Evolutionary conservation across 2,113 vertebrate species (phyloP), one percentile per base, ranked within the genome.

Genomic region (Sphaerodactylus townsendi): DNA sequence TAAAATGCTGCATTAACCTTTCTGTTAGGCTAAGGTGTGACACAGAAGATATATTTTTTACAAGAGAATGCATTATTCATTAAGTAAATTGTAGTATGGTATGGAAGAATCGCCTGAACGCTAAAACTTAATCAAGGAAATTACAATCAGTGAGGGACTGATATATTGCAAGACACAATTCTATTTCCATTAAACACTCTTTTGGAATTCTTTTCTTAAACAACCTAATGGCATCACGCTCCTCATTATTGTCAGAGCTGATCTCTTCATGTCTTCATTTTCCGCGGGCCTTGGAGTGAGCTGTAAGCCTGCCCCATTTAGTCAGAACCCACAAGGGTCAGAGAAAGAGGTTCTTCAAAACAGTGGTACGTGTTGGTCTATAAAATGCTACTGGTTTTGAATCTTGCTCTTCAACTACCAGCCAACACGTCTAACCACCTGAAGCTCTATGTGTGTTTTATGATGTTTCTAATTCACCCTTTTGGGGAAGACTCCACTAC

Each of bases 1-100:
- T 80, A 91, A 95, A 96, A 95, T 84, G 85, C 59, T 28, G 3
- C 90, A 91, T 94, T 96, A 95, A 95, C 94, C 94, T 95, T 94
- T 93, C 84, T 88, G 85, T 84, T 78, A 81, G 85, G 86, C 84
- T 88, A 92, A 89, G 83, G 88, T 87, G 89, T 89, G 82, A 85
- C 80, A 87, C 17, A 84, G 88, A 95, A 93, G 82, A 86, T 79
- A 78, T 89, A 90, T 87, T 92, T 87, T 92, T 87, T 87, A 71
- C 69, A 85, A 69, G 82, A 83, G 70, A 85, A 85, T 89, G 1
- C 86, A 79, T 81, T 88, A 70, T 91, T 93, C 83, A 87, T 93
- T 89, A 88, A 91, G 30, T 90, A 91, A 94, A 84, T 90, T 87
- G 48, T 84, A 71, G 59, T 86, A 59, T 37, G 77, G 53, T 53